phyloP scores from a whole-genome alignment of 2,113 vertebrate genomes.

The Myiozetetes cayanensis region DNA sequence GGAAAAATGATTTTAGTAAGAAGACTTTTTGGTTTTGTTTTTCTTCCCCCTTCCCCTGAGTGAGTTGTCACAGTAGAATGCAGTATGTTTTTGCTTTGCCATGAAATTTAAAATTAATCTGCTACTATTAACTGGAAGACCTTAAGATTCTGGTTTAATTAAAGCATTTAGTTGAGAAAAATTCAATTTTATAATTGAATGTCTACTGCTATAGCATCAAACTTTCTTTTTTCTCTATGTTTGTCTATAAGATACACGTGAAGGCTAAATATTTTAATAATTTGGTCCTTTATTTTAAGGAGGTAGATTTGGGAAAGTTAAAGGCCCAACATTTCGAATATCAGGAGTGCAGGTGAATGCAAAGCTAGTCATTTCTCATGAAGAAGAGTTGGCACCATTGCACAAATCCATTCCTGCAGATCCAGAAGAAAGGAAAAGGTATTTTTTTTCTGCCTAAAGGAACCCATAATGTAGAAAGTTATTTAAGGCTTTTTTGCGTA shows the following conservation, averaged over 20 bases:
- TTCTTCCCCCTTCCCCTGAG: not conserved
- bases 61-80: not conserved
- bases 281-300: constrained; percentile 73
- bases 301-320: constrained; percentile 93
- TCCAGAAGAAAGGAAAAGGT: constrained; percentile 95
- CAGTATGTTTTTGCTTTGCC: not conserved
- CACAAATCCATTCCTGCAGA: constrained; percentile 94
- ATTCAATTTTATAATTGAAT: not conserved
- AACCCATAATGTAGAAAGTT: not conserved
- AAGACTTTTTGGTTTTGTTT: not conserved
- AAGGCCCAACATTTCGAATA: constrained; percentile 97
- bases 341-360: constrained; percentile 98
- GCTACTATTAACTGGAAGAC: not conserved
- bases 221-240: not conserved
- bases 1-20: not conserved
- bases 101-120: not conserved
- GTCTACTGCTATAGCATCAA: not conserved
- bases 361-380: constrained; percentile 96
- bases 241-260: not conserved
- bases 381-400: constrained; percentile 92
- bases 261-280: not conserved
- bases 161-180: constrained; percentile 2
- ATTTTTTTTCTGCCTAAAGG: constrained; percentile 31
- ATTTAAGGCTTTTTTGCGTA: not conserved
- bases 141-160: constrained; percentile 1